These are phyloP conservation scores for Myiagra hebetior DNA, from an alignment of 2,113 vertebrate genomes.

Conservation along the genomic window DNA sequence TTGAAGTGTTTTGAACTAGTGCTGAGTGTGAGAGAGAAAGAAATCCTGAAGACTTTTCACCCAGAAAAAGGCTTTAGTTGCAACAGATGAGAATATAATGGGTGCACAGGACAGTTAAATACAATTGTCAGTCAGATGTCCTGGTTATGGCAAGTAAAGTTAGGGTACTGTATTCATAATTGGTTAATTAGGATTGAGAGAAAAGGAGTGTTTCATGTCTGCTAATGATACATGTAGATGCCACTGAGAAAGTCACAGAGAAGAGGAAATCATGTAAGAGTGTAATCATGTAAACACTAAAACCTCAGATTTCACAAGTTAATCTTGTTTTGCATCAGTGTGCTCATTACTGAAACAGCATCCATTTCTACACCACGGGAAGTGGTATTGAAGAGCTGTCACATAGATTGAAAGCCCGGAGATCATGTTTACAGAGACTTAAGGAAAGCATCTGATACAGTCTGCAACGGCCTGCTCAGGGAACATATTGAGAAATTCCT, in stretches of 20 bases:
- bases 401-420: not conserved
- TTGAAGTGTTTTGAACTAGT: not conserved
- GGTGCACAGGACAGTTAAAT: not conserved
- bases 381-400: constrained; percentile 18
- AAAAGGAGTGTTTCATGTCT: not conserved
- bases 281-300: not conserved
- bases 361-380: not conserved
- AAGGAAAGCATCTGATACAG: not conserved
- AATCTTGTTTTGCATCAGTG: constrained; percentile 15
- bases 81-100: not conserved
- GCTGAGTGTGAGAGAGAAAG: not conserved
- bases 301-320: constrained; percentile 32
- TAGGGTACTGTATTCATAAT: not conserved
- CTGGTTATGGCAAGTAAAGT: not conserved
- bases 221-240: not conserved
- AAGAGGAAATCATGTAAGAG: not conserved
- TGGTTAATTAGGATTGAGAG: not conserved
- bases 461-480: not conserved
- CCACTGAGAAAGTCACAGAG: not conserved
- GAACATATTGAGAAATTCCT: not conserved
- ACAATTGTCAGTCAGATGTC: not conserved
- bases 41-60: not conserved
- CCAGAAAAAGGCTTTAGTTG: not conserved
- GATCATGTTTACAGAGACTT: not conserved
- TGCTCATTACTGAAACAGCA: constrained; percentile 29